These are phyloP conservation scores for Caenorhabditis parvicauda DNA, from an alignment of 2,888 invertebrate species.

Conservation along the genomic window DNA sequence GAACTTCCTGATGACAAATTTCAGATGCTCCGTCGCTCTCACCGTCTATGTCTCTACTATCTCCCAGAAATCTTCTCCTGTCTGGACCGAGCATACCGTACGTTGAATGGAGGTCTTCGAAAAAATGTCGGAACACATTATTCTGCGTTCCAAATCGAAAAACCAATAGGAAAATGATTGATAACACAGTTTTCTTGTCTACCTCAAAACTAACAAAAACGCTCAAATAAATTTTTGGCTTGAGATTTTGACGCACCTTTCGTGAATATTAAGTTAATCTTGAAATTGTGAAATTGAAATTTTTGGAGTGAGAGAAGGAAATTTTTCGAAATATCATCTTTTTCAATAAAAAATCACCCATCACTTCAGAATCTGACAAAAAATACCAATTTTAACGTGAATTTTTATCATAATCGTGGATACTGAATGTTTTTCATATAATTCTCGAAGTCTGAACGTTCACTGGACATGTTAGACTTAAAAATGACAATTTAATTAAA, in stretches of 20 bases:
- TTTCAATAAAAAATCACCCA: too few species aligned
- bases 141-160: slow-evolving; percentile 28
- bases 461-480: too few species aligned
- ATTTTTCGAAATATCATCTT: background rate
- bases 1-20: too few species aligned
- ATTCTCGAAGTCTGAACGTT: too few species aligned
- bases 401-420: too few species aligned
- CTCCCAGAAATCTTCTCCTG: slow-evolving; percentile 62
- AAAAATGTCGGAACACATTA: slow-evolving; percentile 9
- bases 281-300: background rate
- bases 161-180: slow-evolving; percentile 19
- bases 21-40: slow-evolving; percentile 56
- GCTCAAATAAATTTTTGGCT: background rate
- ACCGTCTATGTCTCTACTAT: slow-evolving; percentile 61
- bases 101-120: slow-evolving; percentile 18
- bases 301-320: background rate
- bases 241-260: background rate
- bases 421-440: too few species aligned
- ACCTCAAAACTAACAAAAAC: background rate
- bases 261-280: background rate
- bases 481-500: too few species aligned
- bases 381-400: too few species aligned
- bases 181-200: too few species aligned
- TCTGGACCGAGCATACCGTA: slow-evolving; percentile 56
- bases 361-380: too few species aligned